Percentiles rank a stretch among this genome's conserved stretches.
Conservation (phyloP, 2,113 vertebrate species). For the Chionomys nivalis region DNA sequence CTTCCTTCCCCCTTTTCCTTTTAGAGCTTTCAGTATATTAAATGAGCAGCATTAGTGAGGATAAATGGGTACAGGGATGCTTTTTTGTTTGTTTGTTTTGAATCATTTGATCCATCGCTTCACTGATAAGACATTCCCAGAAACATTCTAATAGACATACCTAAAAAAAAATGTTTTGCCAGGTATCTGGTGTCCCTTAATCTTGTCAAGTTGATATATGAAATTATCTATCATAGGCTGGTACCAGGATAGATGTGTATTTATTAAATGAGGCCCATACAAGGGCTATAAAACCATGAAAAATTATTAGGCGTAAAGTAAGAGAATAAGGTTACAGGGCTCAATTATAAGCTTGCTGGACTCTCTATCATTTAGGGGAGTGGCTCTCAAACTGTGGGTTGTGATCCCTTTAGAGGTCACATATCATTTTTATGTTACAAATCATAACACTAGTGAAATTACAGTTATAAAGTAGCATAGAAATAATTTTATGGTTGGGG, state of each 20-base stretch:
- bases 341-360: not conserved
- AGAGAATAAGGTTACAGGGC: not conserved
- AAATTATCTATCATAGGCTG: not conserved
- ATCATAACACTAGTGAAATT: not conserved
- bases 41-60: not conserved
- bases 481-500: not conserved
- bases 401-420: not conserved
- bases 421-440: not conserved
- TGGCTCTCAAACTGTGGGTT: not conserved
- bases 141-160: not conserved
- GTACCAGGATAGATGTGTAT: not conserved
- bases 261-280: not conserved
- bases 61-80: not conserved
- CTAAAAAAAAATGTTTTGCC: not conserved
- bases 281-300: conserved; percentile 6
- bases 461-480: not conserved
- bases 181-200: not conserved
- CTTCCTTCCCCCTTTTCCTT: too few species aligned
- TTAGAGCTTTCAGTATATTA: not conserved
- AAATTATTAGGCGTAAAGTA: not conserved
- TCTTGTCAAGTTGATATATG: not conserved
- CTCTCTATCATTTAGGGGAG: not conserved
- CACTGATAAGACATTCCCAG: not conserved
- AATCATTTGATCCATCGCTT: not conserved
- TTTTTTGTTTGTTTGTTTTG: not conserved